These are phyloP conservation scores for Sinopyrophorus schimmeli DNA, from an alignment of 2,888 invertebrate genomes.

Conservation along the genomic window DNA sequence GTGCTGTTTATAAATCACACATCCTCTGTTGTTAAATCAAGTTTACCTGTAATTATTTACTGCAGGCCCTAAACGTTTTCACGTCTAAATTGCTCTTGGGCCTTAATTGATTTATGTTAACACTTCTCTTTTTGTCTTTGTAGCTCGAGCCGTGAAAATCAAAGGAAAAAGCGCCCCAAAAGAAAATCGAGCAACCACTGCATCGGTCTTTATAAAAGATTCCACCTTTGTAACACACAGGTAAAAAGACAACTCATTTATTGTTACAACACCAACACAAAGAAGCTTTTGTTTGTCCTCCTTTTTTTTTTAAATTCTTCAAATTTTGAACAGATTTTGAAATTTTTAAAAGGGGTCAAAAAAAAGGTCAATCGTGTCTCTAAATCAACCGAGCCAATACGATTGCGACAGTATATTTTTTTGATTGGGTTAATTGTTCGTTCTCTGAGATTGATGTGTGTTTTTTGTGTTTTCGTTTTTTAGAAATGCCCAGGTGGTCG, in stretches of 20 bases:
- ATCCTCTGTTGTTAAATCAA: slow-evolving; percentile 39
- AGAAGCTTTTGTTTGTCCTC: no score
- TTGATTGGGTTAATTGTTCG: no score
- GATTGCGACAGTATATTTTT: no score
- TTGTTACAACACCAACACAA: no score
- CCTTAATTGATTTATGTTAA: slow-evolving; percentile 17
- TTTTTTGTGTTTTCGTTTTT: slow-evolving; percentile 4
- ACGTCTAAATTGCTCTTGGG: slow-evolving; percentile 37
- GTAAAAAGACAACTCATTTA: no score
- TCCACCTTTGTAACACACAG: slow-evolving; percentile 80
- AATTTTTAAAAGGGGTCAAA: no score
- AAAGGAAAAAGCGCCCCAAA: slow-evolving; percentile 38
- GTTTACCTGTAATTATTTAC: slow-evolving; percentile 38
- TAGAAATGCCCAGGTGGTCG: slow-evolving; percentile 70
- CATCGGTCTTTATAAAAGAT: slow-evolving; percentile 74
- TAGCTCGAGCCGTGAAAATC: slow-evolving; percentile 30
- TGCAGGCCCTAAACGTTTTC: slow-evolving; percentile 23
- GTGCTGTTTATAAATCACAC: slow-evolving; percentile 34
- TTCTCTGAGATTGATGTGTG: not conserved
- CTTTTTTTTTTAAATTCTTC: no score
- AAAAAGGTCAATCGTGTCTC: no score
- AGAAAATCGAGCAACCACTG: slow-evolving; percentile 58
- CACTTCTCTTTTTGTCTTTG: slow-evolving; percentile 7
- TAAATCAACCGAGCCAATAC: no score
- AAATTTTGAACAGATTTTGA: no score